Evolutionary conservation across 2,113 vertebrate genomes (phyloP).

Genomic region (Neomonachus schauinslandi): DNA sequence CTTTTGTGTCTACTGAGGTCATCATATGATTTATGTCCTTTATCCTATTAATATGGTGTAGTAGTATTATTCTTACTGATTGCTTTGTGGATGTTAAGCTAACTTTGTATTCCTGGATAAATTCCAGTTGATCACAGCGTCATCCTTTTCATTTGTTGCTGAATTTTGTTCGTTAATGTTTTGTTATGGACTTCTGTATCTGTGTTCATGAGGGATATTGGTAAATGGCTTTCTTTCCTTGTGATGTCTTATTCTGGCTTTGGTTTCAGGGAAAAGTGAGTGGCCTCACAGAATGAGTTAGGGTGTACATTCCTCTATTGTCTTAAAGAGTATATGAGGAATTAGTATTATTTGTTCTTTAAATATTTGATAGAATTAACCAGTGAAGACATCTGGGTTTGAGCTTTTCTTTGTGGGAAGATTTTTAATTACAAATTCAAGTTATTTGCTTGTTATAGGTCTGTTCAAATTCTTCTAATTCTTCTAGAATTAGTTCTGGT

Average conservation of each 20-base stretch:
- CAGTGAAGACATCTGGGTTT: not conserved
- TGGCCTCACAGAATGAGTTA: not conserved
- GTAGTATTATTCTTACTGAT: too few species aligned
- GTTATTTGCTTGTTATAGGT: not conserved
- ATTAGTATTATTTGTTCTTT: not conserved
- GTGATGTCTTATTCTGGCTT: not conserved
- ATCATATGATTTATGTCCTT: not conserved
- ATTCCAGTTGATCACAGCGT: not conserved
- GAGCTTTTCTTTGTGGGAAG: not conserved
- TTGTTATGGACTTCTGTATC: not conserved
- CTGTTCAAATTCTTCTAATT: not conserved
- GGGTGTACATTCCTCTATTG: not conserved
- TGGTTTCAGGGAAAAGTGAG: not conserved
- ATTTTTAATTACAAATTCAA: not conserved
- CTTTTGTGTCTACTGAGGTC: not conserved
- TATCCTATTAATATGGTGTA: not conserved
- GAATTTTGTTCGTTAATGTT: not conserved
- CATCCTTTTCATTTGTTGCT: not conserved
- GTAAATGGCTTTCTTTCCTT: not conserved
- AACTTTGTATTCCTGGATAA: not conserved
- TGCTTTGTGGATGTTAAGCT: not conserved
- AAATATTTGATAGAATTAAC: slow-evolving; percentile 15
- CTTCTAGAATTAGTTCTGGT: not conserved
- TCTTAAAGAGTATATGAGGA: not conserved
- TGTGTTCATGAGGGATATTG: not conserved